Base-by-base conservation (phyloP, 2,888 invertebrate genomes). In the Sminthurides aquaticus region DNA sequence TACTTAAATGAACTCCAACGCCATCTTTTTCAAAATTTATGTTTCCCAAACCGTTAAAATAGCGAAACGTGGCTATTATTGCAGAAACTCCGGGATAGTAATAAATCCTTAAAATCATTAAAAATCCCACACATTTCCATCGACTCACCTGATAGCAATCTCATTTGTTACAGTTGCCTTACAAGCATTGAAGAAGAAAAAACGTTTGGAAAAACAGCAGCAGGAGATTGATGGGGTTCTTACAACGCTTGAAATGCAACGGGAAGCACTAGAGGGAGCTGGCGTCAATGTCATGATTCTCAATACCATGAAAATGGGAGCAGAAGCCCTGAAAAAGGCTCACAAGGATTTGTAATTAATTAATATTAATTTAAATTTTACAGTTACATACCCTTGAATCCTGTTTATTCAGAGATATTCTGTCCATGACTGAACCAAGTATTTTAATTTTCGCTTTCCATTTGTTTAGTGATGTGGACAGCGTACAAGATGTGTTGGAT, bases 141-240 rank as follows among this genome's bases (percentile, higher is more conserved):
- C n/a, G n/a, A n/a, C n/a, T n/a, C n/a, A n/a, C n/a, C n/a, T n/a
- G n/a, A n/a, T n/a, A n/a, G n/a, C n/a, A n/a, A n/a, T n/a, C n/a
- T n/a, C n/a, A 34, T 34, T 65, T 52, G 49, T 74, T 77, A 28
- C 78, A 92, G 96, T 90, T 78, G 98, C 98, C 0, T 86, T 99
- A 69, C 92, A 93, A 78, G 98, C 99, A 0, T 82, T 99, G 26
- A 98, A 98, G 80, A 86, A 94, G 76, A 99, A 98, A 86, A 98
- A 98, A 84, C 84, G 97, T 18, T 91, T 91, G 77, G 97, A 98
- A 79, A 95, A 95, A 77, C 96, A 97, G 79, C 82, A 99, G 55
- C 89, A 90, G 73, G 96, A 98, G 82, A 96, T 99, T 74, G 99
- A 99, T 83, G 97, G 97, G 22, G 97, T 97, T 0, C 82, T 98